A percentile compares a stretch with the other conserved stretches of the same genome.
These are phyloP conservation scores for Menura novaehollandiae DNA, from an alignment of 2,113 vertebrate genomes.

Conservation along the genomic window DNA sequence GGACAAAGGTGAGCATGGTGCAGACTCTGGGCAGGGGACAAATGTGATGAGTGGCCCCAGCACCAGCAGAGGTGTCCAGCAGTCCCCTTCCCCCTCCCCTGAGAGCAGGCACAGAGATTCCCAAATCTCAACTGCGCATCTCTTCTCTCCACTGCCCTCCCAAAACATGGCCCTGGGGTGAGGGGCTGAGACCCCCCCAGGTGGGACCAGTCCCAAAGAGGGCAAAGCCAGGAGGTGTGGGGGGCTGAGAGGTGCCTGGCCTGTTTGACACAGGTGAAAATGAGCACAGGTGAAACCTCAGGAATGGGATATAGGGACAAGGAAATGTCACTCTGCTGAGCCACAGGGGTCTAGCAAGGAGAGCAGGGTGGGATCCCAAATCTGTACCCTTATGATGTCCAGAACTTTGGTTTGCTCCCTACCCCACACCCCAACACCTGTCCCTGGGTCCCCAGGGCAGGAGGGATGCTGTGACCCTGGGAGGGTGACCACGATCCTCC, in stretches of 20 bases:
- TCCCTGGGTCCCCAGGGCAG: not conserved
- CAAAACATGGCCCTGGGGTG: not conserved
- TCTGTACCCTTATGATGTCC: accelerated
- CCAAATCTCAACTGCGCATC: not conserved
- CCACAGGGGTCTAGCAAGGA: not conserved
- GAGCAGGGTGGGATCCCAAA: not conserved
- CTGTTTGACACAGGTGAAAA: not conserved
- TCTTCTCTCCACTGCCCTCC: not conserved
- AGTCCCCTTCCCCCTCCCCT: not conserved
- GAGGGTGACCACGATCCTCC: not conserved
- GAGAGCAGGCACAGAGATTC: accelerated
- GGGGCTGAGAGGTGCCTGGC: not conserved
- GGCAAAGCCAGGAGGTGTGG: accelerated
- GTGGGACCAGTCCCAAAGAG: not conserved
- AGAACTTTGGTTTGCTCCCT: not conserved
- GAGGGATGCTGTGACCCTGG: not conserved
- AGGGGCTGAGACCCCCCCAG: not conserved
- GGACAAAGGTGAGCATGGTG: not conserved
- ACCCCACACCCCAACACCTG: accelerated
- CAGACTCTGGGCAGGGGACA: not conserved
- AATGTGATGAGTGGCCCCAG: accelerated
- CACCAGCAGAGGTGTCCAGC: not conserved
- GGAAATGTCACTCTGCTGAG: not conserved
- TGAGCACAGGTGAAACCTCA: not conserved
- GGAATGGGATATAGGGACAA: not conserved